phyloP scores from a whole-genome alignment of 2,888 invertebrate genomes.

The Falcaria lacertinaria region DNA sequence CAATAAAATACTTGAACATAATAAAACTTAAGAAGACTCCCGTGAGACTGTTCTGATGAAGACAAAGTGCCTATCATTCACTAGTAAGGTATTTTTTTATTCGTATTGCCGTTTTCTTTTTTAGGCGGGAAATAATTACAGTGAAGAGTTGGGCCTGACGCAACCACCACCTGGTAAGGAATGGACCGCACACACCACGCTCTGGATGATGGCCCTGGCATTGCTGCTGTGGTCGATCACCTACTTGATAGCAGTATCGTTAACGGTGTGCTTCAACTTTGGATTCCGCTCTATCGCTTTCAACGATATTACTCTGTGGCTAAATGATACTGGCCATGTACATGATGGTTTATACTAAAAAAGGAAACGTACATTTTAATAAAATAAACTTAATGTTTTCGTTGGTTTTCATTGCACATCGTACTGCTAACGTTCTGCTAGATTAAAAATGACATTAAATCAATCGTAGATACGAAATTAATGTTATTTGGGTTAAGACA shows the following conservation, averaged over 20 bases:
- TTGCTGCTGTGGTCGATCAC: slow-evolving; percentile 40
- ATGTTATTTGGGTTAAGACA: too few relatives aligned
- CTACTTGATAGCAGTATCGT: slow-evolving; percentile 31
- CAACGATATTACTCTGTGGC: slow-evolving; percentile 13
- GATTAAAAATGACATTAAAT: too few relatives aligned
- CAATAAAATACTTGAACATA: too few relatives aligned
- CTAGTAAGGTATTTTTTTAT: too few relatives aligned
- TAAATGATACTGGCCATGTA: slow-evolving; percentile 13
- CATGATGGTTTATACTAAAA: neutral
- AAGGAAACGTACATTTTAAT: neutral
- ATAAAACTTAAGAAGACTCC: too few relatives aligned
- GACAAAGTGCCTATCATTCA: too few relatives aligned
- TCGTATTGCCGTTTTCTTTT: slow-evolving; percentile 8
- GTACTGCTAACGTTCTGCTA: too few relatives aligned
- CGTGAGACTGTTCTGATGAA: too few relatives aligned
- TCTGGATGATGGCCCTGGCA: slow-evolving; percentile 39
- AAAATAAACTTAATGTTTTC: neutral
- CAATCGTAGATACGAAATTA: too few relatives aligned
- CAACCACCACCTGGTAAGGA: slow-evolving; percentile 9
- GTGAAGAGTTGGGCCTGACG: slow-evolving; percentile 17
- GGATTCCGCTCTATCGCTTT: slow-evolving; percentile 19
- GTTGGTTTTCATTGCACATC: too few relatives aligned
- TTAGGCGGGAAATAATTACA: slow-evolving; percentile 14
- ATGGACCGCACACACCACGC: slow-evolving; percentile 27
- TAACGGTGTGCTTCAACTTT: slow-evolving; percentile 28